Base-by-base conservation (phyloP, 2,888 invertebrate species). In the Trypoxylon attenuatum region DNA sequence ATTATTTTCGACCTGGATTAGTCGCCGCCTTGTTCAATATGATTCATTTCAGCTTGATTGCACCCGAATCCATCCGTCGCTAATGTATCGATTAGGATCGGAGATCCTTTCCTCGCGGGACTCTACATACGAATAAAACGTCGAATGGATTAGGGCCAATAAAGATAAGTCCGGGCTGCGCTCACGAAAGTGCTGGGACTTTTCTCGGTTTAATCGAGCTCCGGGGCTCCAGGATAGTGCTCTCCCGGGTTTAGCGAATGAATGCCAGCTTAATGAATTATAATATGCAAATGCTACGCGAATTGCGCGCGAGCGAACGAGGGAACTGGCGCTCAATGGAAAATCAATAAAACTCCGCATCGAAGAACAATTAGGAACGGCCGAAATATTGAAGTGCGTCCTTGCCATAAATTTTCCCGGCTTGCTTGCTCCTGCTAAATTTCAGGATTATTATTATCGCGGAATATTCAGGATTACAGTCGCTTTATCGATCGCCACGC, bases 401-500 rank as follows among this genome's bases (percentile, higher is more conserved):
- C 10, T 1, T 8, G 15, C 42, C 53, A 54, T 64, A 65, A 60
- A 70, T 70, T 43, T 15, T 33, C 45, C 15, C 23, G 5, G 51
- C 56, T 19, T 53, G 72, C 75, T 75, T 72, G 68, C 69, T 68
- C 69, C 58, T 55, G 72, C 69, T 76, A 69, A 76, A 69, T 69
- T 66, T 69, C 42, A 4, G 65, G 74, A 74, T 76, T 76, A 73
- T 73, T 72, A 74, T 74, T 69, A 72, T 64, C 73, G 54, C 45
- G 27, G 61, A 61, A 69, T 76, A 69, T 76, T 69, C 58, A 22
- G 69, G 60, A 73, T 76, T 74, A 69, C 57, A 53, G 60, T 51
- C 57, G 69, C 65, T 46, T 61, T 58, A 61, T 73, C 60, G 66
- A 73, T 73, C 66, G 63, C 33, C 33, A 19, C 56, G 47, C 56